Evolutionary conservation across 2,797 vertebrate species (phyloP).

Genomic region (Rhadinocentrus ornatus): DNA sequence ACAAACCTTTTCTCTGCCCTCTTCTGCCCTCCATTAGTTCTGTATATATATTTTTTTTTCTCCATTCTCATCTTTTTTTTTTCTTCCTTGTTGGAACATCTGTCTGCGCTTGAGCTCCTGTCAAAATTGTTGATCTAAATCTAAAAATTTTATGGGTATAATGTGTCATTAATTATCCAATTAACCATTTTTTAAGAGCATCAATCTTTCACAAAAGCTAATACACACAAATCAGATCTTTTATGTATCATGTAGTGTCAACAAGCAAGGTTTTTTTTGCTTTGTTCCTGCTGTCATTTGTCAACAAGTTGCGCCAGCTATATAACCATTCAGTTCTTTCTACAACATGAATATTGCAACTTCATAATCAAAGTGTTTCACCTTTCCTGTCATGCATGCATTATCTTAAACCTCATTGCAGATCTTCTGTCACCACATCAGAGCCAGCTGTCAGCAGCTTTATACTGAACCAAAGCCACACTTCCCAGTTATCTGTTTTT

Average conservation of each 20-base stretch:
- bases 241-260: slow-evolving; percentile 7
- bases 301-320: slow-evolving; percentile 14
- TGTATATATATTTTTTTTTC: slow-evolving; percentile 29
- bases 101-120: slow-evolving; percentile 53
- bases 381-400: slow-evolving; percentile 11
- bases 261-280: slow-evolving; percentile 5
- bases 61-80: slow-evolving; percentile 22
- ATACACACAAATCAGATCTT: slow-evolving; percentile 16
- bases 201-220: slow-evolving; percentile 26
- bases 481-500: slow-evolving; percentile 57
- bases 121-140: slow-evolving; percentile 43
- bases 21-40: slow-evolving; percentile 32
- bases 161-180: slow-evolving; percentile 11
- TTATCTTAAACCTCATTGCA: slow-evolving; percentile 32
- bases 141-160: slow-evolving; percentile 29
- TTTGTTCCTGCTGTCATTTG: slow-evolving; percentile 34
- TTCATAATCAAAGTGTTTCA: slow-evolving; percentile 3
- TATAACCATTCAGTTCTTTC: slow-evolving; percentile 27
- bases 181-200: slow-evolving; percentile 12
- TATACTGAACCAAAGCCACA: slow-evolving; percentile 59
- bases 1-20: slow-evolving; percentile 52
- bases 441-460: slow-evolving; percentile 59
- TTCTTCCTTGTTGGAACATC: slow-evolving; percentile 39
- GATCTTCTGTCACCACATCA: slow-evolving; percentile 47
- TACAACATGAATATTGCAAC: slow-evolving; percentile 34